Percentiles rank a stretch among this genome's conserved stretches.
phyloP scores from a whole-genome alignment of 2,888 invertebrate genomes.

The Macrosoma leucophasiata region DNA sequence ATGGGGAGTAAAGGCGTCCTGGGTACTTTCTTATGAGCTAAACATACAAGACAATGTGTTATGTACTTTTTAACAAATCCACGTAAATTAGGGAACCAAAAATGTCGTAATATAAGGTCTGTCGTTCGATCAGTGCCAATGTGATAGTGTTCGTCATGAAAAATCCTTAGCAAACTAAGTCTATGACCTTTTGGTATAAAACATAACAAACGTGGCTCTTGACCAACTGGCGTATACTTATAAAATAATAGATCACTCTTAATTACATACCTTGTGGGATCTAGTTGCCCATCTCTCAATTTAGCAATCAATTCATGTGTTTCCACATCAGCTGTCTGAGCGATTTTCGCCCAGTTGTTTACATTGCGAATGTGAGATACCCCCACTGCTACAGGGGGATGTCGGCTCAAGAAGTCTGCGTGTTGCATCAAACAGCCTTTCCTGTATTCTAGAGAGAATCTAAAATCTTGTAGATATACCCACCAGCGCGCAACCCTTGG shows the following conservation, averaged over 20 bases:
- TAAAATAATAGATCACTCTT: too few relatives aligned
- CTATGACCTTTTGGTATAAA: constrained; percentile 28
- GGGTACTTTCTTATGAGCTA: too few relatives aligned
- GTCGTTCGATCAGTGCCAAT: constrained; percentile 9
- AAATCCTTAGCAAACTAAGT: constrained; percentile 26
- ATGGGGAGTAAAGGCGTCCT: too few relatives aligned
- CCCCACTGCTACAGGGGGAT: too few relatives aligned
- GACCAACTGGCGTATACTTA: constrained; percentile 16
- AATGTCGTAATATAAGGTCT: constrained; percentile 8
- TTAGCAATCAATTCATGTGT: too few relatives aligned
- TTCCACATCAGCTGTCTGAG: too few relatives aligned
- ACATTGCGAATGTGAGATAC: too few relatives aligned
- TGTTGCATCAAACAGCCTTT: constrained; percentile 1
- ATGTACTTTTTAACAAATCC: constrained; percentile 10
- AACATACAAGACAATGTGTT: constrained; percentile 5
- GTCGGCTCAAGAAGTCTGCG: constrained; percentile 1
- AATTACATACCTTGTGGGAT: too few relatives aligned
- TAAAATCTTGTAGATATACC: constrained; percentile 2
- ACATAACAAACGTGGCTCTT: constrained; percentile 18
- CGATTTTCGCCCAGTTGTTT: too few relatives aligned
- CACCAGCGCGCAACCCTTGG: too few relatives aligned
- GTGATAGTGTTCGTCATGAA: constrained; percentile 22
- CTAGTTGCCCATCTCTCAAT: too few relatives aligned
- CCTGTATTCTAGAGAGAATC: constrained; percentile 1
- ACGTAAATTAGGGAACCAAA: constrained; percentile 5